A percentile compares a stretch with the other conserved stretches of the same genome.
These are phyloP conservation scores for Nylanderia fulva DNA, from an alignment of 1,140 invertebrate genomes.

Conservation along the genomic window DNA sequence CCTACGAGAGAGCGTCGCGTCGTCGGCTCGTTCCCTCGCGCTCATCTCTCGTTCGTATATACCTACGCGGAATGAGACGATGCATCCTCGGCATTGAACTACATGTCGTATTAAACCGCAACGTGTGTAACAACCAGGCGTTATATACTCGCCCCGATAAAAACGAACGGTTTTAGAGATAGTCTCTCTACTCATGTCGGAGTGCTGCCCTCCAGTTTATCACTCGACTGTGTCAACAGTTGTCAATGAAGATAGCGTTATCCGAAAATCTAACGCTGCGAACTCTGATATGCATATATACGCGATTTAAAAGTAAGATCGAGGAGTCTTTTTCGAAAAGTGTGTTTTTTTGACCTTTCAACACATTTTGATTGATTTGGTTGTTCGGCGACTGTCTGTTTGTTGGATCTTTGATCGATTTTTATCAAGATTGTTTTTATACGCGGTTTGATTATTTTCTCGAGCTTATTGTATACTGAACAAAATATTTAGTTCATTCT, in stretches of 20 bases:
- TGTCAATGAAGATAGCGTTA: not conserved
- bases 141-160: not conserved
- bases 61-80: conserved; percentile 35
- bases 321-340: not conserved
- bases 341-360: not conserved
- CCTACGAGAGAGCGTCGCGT: conserved; percentile 52
- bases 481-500: no score
- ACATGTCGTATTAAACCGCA: not conserved
- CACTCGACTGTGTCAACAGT: conserved; percentile 4
- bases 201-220: not conserved
- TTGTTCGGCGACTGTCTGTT: no score
- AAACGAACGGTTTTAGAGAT: conserved; percentile 25
- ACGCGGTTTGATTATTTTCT: not conserved
- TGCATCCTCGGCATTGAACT: conserved; percentile 58
- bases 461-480: no score
- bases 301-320: not conserved
- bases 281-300: no score
- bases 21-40: conserved; percentile 44
- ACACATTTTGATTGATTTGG: not conserved
- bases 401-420: not conserved
- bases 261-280: not conserved
- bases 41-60: not conserved
- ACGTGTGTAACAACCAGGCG: not conserved
- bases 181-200: not conserved
- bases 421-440: not conserved